These are phyloP conservation scores for Myrmophylax atrothorax DNA, from an alignment of 2,113 vertebrate species.

Conservation along the genomic window DNA sequence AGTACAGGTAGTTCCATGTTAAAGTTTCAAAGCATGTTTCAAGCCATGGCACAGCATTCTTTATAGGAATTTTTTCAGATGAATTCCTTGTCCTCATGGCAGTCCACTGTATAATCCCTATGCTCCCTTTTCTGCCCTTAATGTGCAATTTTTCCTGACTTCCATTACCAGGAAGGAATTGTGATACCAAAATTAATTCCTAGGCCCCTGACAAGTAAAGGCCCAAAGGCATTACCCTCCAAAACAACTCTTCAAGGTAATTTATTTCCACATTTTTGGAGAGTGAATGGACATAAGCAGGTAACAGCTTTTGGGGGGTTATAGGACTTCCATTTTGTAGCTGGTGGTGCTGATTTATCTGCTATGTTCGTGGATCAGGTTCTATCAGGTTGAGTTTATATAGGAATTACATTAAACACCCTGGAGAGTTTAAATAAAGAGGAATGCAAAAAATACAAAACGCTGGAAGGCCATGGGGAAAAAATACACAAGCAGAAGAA, in stretches of 20 bases:
- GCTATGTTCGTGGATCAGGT: background rate
- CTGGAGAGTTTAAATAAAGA: background rate
- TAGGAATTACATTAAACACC: background rate
- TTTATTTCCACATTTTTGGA: background rate
- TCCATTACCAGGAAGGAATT: background rate
- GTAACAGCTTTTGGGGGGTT: background rate
- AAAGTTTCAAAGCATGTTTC: background rate
- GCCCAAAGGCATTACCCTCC: background rate
- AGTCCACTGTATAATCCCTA: background rate
- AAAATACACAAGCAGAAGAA: background rate
- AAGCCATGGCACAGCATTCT: background rate
- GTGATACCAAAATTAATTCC: slow-evolving; percentile 14
- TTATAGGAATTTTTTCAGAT: background rate
- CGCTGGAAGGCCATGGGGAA: background rate
- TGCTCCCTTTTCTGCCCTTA: background rate
- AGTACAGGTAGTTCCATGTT: background rate
- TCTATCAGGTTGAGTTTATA: background rate
- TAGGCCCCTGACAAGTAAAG: background rate
- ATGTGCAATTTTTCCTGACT: background rate
- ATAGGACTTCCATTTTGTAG: background rate
- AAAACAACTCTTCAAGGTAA: background rate
- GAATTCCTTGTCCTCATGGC: background rate
- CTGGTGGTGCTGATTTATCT: background rate
- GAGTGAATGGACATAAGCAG: background rate
- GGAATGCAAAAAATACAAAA: background rate